Evolutionary conservation across 37 sponge, comb jelly and placozoan species (phyloP).

Genomic region (Aplysina aerophoba): DNA sequence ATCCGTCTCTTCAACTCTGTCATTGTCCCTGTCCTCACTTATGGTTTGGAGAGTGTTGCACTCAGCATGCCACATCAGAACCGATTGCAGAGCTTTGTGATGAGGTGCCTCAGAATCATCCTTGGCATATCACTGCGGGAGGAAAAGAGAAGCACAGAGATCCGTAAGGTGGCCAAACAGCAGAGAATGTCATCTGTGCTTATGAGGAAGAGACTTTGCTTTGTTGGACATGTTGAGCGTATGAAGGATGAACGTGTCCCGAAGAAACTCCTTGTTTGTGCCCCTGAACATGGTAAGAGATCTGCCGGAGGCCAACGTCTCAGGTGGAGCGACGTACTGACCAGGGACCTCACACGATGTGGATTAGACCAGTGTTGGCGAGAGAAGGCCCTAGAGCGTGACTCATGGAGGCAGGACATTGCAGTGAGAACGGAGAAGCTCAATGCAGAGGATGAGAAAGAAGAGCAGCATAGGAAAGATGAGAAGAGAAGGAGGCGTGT

Average conservation of each 20-base stretch:
- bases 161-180: background rate
- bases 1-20: conserved; percentile 12
- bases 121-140: background rate
- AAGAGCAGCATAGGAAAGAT: background rate
- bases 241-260: background rate
- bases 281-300: background rate
- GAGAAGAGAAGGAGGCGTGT: background rate
- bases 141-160: background rate
- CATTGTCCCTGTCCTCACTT: background rate
- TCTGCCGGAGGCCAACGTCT: background rate
- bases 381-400: background rate
- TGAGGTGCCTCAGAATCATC: background rate
- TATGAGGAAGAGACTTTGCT: background rate
- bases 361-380: background rate
- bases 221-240: background rate
- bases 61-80: background rate
- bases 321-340: background rate
- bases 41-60: conserved; percentile 9
- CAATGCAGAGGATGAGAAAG: background rate
- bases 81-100: background rate
- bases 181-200: background rate
- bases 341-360: background rate
- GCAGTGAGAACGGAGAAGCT: background rate
- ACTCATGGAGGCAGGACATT: background rate
- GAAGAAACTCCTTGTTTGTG: background rate